Conservation (phyloP, 2,113 vertebrate genomes). For the Toxotes chatareus region DNA sequence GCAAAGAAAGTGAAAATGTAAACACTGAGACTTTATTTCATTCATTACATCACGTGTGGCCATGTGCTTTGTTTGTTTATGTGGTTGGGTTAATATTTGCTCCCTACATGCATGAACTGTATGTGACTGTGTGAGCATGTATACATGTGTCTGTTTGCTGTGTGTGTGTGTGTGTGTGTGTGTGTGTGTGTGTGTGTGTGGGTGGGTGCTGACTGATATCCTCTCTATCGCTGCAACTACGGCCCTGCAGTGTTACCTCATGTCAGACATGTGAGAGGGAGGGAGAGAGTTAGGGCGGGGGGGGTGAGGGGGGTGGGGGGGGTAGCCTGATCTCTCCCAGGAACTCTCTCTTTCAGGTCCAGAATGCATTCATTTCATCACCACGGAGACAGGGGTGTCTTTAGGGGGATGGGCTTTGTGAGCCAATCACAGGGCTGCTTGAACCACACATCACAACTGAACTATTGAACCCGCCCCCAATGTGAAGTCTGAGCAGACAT, state of each 20-base stretch:
- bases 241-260: conserved; percentile 5
- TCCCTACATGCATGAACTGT: conserved; percentile 4
- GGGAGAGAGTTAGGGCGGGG: background rate
- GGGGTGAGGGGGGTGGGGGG: conserved; percentile 6
- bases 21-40: conserved; percentile 1
- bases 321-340: conserved; percentile 47
- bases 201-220: conserved; percentile 2
- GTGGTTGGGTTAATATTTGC: conserved; percentile 20
- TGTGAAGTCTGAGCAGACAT: conserved; percentile 6
- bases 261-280: conserved; percentile 50
- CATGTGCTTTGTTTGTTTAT: conserved; percentile 17
- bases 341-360: conserved; percentile 51
- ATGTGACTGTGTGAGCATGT: background rate
- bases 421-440: conserved; percentile 66
- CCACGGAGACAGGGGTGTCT: conserved; percentile 44
- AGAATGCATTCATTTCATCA: conserved; percentile 63
- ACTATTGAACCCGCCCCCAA: conserved; percentile 9
- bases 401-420: conserved; percentile 45
- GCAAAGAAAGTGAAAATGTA: no score
- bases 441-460: conserved; percentile 35
- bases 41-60: conserved; percentile 3
- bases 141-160: background rate
- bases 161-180: background rate
- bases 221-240: background rate
- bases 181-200: background rate